Evolutionary conservation across 2,113 vertebrate genomes (phyloP).

Genomic region (Arvicanthis niloticus): DNA sequence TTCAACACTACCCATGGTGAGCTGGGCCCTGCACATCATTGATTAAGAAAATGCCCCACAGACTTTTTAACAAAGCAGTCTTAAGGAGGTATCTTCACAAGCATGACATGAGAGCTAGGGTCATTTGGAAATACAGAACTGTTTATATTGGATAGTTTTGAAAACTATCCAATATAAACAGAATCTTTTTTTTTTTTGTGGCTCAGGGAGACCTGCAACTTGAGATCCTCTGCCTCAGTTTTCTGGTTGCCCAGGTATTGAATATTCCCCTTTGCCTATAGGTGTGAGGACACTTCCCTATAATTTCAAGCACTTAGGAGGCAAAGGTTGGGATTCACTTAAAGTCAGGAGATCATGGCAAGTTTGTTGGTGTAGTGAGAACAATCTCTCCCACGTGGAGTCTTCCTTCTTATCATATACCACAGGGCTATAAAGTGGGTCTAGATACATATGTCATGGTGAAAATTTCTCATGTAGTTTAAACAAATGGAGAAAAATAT

Average conservation of each 20-base stretch:
- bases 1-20: fast-evolving
- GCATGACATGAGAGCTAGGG: too few species aligned
- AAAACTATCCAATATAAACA: neutral
- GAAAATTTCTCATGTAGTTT: constrained; percentile 60
- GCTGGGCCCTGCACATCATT: neutral
- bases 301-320: neutral
- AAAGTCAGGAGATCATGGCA: too few species aligned
- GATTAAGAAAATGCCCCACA: neutral
- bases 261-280: neutral
- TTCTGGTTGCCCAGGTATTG: neutral
- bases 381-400: too few species aligned
- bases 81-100: neutral
- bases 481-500: constrained; percentile 42
- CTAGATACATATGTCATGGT: constrained; percentile 39
- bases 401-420: constrained; percentile 5
- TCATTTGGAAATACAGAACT: too few species aligned
- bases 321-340: neutral
- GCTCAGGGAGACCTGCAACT: neutral
- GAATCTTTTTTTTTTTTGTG: neutral
- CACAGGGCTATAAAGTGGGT: neutral
- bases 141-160: too few species aligned
- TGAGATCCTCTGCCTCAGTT: too few species aligned
- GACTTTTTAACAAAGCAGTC: neutral
- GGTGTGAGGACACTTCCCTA: neutral
- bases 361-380: neutral